These are phyloP conservation scores for Caenorhabditis doughertyi DNA, from an alignment of 2,888 invertebrate genomes.

Conservation along the genomic window DNA sequence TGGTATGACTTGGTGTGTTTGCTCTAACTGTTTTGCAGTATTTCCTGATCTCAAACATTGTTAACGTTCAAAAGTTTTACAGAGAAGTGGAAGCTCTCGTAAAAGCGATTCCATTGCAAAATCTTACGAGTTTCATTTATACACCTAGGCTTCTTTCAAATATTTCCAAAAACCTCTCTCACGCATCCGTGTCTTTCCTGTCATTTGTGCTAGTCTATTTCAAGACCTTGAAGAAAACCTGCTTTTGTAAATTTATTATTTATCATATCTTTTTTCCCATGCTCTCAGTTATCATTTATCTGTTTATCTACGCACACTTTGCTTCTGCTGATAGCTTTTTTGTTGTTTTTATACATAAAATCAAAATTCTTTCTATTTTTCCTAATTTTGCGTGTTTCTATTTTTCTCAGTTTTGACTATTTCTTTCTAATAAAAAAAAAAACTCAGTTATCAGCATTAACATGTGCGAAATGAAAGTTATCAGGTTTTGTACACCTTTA, in stretches of 20 bases:
- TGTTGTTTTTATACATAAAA: neutral
- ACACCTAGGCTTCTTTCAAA: slow-evolving; percentile 27
- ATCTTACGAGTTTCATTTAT: slow-evolving; percentile 60
- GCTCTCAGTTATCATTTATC: slow-evolving; percentile 2
- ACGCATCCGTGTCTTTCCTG: slow-evolving; percentile 46
- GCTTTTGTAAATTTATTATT: slow-evolving; percentile 9
- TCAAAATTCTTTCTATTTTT: neutral
- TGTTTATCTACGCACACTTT: slow-evolving; percentile 1
- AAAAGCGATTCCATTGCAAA: slow-evolving; percentile 50
- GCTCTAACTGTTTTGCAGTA: slow-evolving; percentile 47
- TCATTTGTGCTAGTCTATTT: slow-evolving; percentile 42
- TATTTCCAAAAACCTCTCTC: neutral
- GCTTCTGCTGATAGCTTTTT: slow-evolving; percentile 32
- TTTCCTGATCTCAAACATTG: slow-evolving; percentile 30
- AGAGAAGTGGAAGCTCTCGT: slow-evolving; percentile 49
- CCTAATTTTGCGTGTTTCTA: slow-evolving; percentile 3
- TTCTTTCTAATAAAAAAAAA: slow-evolving; percentile 1
- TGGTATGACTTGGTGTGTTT: slow-evolving; percentile 57
- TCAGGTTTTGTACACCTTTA: slow-evolving; percentile 18
- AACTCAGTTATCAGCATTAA: slow-evolving; percentile 6
- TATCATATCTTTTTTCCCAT: slow-evolving; percentile 9
- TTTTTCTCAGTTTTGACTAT: neutral
- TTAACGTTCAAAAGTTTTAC: slow-evolving; percentile 38
- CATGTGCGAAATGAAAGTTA: slow-evolving; percentile 7
- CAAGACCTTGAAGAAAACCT: neutral